phyloP scores from a whole-genome alignment of 2,888 invertebrate genomes.

The Atrina japonica region DNA sequence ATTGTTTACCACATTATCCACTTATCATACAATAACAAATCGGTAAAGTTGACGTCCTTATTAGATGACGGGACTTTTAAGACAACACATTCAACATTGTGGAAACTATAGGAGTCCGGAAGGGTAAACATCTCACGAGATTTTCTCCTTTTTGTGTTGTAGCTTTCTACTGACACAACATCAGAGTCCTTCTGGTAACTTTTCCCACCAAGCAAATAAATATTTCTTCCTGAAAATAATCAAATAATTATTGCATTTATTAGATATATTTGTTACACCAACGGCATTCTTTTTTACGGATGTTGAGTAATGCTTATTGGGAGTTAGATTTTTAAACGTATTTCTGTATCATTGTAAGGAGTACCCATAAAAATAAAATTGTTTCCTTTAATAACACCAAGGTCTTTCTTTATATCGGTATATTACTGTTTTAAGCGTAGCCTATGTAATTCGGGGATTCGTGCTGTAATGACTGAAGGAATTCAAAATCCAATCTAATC shows the following conservation, averaged over 20 bases:
- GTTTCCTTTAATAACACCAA: too few relatives aligned
- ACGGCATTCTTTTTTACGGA: neutral
- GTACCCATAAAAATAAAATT: too few relatives aligned
- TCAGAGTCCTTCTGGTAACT: constrained; percentile 63
- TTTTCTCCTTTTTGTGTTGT: constrained; percentile 63
- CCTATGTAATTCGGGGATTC: neutral
- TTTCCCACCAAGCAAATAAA: constrained; percentile 72
- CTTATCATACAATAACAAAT: constrained; percentile 65
- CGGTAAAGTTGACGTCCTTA: constrained; percentile 66
- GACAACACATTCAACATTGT: constrained; percentile 66
- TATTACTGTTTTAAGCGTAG: too few relatives aligned
- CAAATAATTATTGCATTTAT: neutral
- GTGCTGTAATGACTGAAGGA: neutral
- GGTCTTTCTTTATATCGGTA: too few relatives aligned
- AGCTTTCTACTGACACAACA: constrained; percentile 63
- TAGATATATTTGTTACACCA: neutral
- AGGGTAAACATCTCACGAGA: constrained; percentile 67
- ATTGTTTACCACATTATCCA: constrained; percentile 76
- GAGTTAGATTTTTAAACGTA: too few relatives aligned
- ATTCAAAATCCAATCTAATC: neutral
- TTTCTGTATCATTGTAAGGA: too few relatives aligned
- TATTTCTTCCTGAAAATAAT: constrained; percentile 59
- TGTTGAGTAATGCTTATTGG: neutral
- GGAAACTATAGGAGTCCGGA: constrained; percentile 59
- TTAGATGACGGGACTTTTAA: constrained; percentile 67